Conservation (phyloP, 2,888 invertebrate genomes). For the Tiphia femorata region DNA sequence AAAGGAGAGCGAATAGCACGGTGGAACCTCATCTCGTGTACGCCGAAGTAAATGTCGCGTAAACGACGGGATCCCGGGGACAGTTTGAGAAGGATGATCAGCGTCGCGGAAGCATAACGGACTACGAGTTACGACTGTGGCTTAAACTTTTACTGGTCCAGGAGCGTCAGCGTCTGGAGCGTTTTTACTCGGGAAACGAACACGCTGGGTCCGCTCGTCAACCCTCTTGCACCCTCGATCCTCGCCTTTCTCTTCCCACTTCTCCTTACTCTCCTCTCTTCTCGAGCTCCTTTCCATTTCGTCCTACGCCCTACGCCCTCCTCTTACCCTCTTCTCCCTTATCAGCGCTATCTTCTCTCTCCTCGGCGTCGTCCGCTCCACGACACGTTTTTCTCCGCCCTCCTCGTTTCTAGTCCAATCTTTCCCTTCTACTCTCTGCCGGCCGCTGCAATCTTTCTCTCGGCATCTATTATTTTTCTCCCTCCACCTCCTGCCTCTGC, state of each 20-base stretch:
- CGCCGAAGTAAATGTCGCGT: constrained; percentile 43
- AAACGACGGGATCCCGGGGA: constrained; percentile 50
- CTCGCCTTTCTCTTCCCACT: neutral
- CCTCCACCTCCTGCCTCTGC: constrained; percentile 7
- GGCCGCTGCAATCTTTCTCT: neutral
- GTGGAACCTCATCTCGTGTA: too few species aligned
- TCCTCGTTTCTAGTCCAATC: neutral
- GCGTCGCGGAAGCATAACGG: constrained; percentile 55
- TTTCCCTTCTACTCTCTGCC: neutral
- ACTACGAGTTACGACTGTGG: constrained; percentile 56
- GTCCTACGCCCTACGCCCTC: neutral
- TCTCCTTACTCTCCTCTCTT: neutral
- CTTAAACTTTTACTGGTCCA: constrained; percentile 60
- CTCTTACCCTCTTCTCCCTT: neutral
- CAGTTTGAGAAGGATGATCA: constrained; percentile 55
- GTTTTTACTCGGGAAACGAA: constrained; percentile 42
- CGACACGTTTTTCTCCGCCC: constrained; percentile 5
- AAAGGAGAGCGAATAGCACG: too few species aligned
- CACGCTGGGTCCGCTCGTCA: neutral
- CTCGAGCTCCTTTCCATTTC: neutral
- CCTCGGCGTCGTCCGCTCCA: constrained; percentile 7
- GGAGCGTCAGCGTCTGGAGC: constrained; percentile 59
- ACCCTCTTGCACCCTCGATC: neutral
- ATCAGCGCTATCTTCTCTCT: neutral
- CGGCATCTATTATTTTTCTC: constrained; percentile 18